These are phyloP conservation scores for Microcebus tavaratra DNA, from an alignment of 2,113 vertebrate species.

Conservation along the genomic window DNA sequence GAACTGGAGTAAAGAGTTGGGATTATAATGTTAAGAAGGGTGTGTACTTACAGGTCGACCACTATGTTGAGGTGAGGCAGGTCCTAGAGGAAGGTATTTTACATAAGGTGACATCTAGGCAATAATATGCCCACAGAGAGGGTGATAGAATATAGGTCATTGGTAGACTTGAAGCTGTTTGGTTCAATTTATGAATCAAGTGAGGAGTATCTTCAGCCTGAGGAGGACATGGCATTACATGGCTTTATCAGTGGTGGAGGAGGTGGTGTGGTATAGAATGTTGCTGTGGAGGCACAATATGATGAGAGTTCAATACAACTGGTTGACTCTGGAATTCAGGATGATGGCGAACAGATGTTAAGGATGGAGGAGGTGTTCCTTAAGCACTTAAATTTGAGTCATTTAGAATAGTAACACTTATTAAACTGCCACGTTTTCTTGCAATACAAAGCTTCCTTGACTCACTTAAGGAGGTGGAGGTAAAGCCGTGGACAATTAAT, in stretches of 20 bases:
- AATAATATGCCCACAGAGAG: constrained; percentile 95
- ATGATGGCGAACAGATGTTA: constrained; percentile 85
- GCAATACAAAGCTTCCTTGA: constrained; percentile 97
- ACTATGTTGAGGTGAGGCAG: constrained; percentile 93
- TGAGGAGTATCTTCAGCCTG: constrained; percentile 93
- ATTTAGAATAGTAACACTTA: constrained; percentile 98
- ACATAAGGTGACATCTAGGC: constrained; percentile 96
- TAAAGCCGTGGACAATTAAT: constrained; percentile 87
- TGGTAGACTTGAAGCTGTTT: constrained; percentile 91
- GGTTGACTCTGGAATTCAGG: constrained; percentile 95
- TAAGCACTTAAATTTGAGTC: constrained; percentile 90
- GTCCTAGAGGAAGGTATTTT: constrained; percentile 95
- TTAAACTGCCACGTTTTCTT: constrained; percentile 97
- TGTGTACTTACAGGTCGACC: constrained; percentile 94
- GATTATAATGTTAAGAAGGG: constrained; percentile 96
- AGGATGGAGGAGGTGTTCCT: constrained; percentile 88
- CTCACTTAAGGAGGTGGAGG: constrained; percentile 88
- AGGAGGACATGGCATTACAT: constrained; percentile 96
- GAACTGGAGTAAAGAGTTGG: constrained; percentile 94
- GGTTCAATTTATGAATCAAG: constrained; percentile 92
- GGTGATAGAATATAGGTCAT: constrained; percentile 95
- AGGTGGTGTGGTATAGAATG: constrained; percentile 95
- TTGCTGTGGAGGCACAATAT: constrained; percentile 96
- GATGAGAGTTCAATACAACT: constrained; percentile 94
- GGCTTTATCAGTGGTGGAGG: constrained; percentile 94